Conservation (phyloP, 2,797 vertebrate species). For the Eutrigla gurnardus region DNA sequence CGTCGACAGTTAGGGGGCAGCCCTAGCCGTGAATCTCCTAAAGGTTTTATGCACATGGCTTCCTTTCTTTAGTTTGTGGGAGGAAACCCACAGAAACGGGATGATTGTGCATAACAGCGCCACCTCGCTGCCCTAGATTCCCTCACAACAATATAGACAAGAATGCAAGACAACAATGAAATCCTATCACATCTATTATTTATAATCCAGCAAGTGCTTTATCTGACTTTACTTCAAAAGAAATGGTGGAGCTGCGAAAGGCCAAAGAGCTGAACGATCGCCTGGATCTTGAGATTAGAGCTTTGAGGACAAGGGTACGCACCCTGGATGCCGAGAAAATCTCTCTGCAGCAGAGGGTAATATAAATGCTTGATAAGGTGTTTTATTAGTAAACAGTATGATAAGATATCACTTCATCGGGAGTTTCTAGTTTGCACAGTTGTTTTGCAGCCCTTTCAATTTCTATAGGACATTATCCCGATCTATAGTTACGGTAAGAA, state of each 20-base stretch:
- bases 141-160: not conserved
- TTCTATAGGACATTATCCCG: not conserved
- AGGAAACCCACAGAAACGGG: not conserved
- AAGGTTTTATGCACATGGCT: not conserved
- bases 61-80: not conserved
- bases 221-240: constrained; percentile 46
- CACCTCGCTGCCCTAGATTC: not conserved
- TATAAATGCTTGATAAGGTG: constrained; percentile 3
- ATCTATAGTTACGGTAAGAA: not conserved
- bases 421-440: not conserved
- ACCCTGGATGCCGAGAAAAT: constrained; percentile 83
- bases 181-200: not conserved
- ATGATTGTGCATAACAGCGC: not conserved
- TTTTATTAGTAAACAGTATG: not conserved
- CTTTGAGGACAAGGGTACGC: constrained; percentile 80
- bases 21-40: not conserved
- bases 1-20: too few relatives aligned
- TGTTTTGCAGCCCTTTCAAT: not conserved
- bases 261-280: constrained; percentile 84
- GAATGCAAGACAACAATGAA: not conserved
- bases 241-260: constrained; percentile 77
- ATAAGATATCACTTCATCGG: not conserved
- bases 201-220: not conserved
- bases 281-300: constrained; percentile 86
- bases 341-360: constrained; percentile 81